A percentile compares a stretch with the other conserved stretches of the same genome.
phyloP scores from a whole-genome alignment of 2,113 vertebrate species.

The Cheirogaleus medius region DNA sequence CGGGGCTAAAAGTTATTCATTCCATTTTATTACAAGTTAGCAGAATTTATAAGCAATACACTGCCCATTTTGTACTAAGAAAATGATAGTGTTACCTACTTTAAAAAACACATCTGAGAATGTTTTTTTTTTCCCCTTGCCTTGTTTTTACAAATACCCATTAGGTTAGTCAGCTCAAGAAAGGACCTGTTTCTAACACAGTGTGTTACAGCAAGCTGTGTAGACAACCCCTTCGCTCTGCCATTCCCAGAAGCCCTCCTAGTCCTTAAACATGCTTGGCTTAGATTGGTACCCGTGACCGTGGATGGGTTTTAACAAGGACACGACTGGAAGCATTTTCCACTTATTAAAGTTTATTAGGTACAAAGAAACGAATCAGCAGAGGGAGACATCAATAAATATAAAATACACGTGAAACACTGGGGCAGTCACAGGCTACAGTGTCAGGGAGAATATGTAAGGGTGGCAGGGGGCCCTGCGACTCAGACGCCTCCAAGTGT shows the following conservation, averaged over 20 bases:
- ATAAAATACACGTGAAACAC: constrained; percentile 35
- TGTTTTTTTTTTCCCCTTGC: background rate
- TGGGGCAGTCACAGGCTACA: background rate
- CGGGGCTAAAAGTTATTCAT: background rate
- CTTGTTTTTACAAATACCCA: background rate
- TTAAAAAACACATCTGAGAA: background rate
- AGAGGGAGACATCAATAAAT: constrained; percentile 54
- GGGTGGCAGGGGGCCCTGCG: background rate
- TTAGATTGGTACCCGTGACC: background rate
- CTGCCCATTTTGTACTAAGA: background rate
- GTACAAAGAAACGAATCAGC: constrained; percentile 65
- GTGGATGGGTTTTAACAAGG: background rate
- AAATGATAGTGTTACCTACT: background rate
- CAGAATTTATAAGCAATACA: background rate
- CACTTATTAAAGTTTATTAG: constrained; percentile 70
- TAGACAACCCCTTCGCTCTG: background rate
- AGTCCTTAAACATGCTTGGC: background rate
- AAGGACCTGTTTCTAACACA: background rate
- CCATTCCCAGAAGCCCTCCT: background rate
- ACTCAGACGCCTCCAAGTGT: background rate
- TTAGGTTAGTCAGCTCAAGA: background rate
- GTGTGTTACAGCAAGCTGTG: background rate
- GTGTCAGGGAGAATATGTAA: background rate
- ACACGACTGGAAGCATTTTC: background rate
- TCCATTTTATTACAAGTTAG: background rate